Percentiles rank a stretch among this genome's conserved stretches.
Evolutionary conservation across 2,113 vertebrate species (phyloP).

Genomic region (Pituophis catenifer): DNA sequence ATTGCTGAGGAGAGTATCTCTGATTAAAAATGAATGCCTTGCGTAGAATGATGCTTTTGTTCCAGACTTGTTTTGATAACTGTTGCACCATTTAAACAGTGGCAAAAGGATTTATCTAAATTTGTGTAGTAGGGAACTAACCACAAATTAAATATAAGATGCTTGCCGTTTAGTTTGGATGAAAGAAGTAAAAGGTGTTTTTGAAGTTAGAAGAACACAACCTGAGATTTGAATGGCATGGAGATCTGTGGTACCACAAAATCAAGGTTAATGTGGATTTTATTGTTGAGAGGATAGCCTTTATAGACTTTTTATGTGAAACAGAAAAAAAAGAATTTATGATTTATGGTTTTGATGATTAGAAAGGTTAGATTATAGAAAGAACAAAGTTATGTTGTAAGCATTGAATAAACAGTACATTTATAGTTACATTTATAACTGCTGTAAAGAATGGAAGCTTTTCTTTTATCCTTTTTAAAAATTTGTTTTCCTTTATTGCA

Average conservation of each 20-base stretch:
- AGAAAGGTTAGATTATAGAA: not conserved
- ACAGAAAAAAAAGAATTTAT: not conserved
- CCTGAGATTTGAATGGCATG: not conserved
- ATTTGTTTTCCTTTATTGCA: not conserved
- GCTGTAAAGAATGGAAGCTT: too few species aligned
- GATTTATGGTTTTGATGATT: not conserved
- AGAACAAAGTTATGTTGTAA: not conserved
- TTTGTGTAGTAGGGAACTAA: not conserved
- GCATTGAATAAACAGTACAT: not conserved
- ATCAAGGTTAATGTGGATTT: not conserved
- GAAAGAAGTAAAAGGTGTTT: not conserved
- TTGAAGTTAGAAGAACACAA: not conserved
- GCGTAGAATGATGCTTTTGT: not conserved
- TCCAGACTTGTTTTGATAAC: not conserved
- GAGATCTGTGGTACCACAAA: not conserved
- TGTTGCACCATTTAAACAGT: not conserved
- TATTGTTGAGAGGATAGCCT: not conserved
- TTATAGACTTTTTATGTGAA: not conserved
- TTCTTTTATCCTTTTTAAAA: too few species aligned
- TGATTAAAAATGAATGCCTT: not conserved
- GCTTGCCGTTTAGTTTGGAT: not conserved
- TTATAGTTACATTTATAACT: not conserved
- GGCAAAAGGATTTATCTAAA: not conserved
- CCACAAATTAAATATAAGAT: not conserved
- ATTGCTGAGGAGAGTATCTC: not conserved